A percentile compares a stretch with the other conserved stretches of the same genome.
Evolutionary conservation across 1,140 invertebrate genomes (phyloP).

Genomic region (Dinothrombium tinctorium): DNA sequence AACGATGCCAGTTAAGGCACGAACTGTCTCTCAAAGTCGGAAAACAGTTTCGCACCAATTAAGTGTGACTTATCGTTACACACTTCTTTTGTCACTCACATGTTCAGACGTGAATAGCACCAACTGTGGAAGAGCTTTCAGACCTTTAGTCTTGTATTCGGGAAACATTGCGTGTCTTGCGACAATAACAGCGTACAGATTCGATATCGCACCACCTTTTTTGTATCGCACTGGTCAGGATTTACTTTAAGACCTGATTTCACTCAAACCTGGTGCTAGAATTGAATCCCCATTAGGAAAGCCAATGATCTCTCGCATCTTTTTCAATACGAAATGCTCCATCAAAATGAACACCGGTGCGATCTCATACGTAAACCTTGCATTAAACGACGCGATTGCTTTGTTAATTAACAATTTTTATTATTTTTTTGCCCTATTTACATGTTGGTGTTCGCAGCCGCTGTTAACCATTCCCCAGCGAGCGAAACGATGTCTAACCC

Average conservation of each 20-base stretch:
- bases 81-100: conserved; percentile 28
- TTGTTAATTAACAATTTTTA: not conserved
- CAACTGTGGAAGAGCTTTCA: conserved; percentile 52
- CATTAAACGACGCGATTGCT: not conserved
- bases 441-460: conserved; percentile 95
- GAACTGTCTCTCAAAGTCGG: not conserved
- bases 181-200: conserved; percentile 80
- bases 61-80: not conserved
- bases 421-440: conserved; percentile 16
- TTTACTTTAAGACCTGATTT: too few relatives aligned
- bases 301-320: conserved; percentile 86
- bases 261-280: conserved; percentile 55
- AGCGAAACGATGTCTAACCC: conserved; percentile 82
- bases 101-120: conserved; percentile 93
- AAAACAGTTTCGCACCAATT: not conserved
- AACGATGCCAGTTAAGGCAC: conserved; percentile 12
- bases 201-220: conserved; percentile 86
- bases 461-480: conserved; percentile 92
- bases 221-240: too few relatives aligned
- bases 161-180: conserved; percentile 90
- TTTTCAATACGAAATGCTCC: conserved; percentile 75
- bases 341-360: conserved; percentile 96
- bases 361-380: conserved; percentile 88
- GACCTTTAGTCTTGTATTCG: conserved; percentile 72
- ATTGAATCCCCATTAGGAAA: conserved; percentile 66